These are phyloP conservation scores for Esox masquinongy DNA, from an alignment of 2,797 vertebrate genomes.

Conservation along the genomic window DNA sequence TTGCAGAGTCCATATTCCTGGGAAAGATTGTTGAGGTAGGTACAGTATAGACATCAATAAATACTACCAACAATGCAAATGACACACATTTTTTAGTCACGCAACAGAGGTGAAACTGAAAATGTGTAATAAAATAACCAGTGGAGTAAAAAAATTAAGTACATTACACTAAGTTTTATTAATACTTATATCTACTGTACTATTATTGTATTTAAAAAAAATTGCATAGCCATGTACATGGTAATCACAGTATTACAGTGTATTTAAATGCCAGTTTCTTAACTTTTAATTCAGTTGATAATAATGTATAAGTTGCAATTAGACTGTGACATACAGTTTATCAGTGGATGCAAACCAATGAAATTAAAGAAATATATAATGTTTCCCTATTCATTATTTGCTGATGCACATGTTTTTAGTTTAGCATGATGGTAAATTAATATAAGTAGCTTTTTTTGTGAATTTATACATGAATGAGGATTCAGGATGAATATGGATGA, in stretches of 20 bases:
- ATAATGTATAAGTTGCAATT: background rate
- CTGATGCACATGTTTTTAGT: conserved; percentile 32
- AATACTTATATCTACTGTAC: no score
- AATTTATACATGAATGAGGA: conserved; percentile 13
- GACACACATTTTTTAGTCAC: background rate
- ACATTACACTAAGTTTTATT: no score
- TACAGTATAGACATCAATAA: background rate
- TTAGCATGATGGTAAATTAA: conserved; percentile 44
- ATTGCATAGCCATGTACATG: background rate
- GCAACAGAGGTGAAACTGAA: background rate
- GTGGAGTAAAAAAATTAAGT: no score
- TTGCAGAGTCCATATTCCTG: conserved; percentile 9
- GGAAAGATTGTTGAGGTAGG: conserved; percentile 36
- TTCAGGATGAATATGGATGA: conserved; percentile 20
- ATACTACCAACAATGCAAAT: background rate
- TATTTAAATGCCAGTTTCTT: background rate
- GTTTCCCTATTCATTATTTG: background rate
- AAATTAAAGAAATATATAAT: background rate
- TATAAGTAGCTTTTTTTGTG: conserved; percentile 28
- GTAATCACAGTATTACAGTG: background rate
- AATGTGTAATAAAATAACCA: background rate
- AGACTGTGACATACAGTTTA: background rate
- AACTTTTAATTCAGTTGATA: background rate
- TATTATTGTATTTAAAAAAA: background rate
- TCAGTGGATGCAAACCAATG: background rate